Evolutionary conservation across 2,113 vertebrate genomes (phyloP).

Genomic region (Myxocyprinus asiaticus): DNA sequence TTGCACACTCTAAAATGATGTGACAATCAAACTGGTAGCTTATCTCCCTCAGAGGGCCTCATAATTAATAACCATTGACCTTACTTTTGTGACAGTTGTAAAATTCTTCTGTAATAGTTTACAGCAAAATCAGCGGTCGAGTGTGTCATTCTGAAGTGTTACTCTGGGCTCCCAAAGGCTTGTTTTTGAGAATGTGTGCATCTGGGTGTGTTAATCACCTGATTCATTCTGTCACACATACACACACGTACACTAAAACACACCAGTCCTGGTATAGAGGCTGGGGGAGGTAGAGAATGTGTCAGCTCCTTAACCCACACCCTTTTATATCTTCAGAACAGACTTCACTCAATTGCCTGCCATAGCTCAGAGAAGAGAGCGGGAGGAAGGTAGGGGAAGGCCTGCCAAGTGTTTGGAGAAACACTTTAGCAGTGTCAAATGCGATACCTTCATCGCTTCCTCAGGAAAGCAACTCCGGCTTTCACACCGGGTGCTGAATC

Average conservation of each 20-base stretch:
- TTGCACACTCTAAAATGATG: background rate
- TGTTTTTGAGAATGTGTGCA: slow-evolving; percentile 27
- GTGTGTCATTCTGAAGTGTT: slow-evolving; percentile 49
- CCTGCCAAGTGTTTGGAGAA: slow-evolving; percentile 60
- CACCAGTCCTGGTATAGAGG: slow-evolving; percentile 17
- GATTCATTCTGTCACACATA: slow-evolving; percentile 24
- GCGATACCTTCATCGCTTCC: slow-evolving; percentile 53
- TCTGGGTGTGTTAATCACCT: slow-evolving; percentile 45
- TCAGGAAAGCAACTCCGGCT: slow-evolving; percentile 49
- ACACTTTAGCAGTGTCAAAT: slow-evolving; percentile 62
- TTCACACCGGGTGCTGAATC: slow-evolving; percentile 38
- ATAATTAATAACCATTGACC: slow-evolving; percentile 53
- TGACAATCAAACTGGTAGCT: slow-evolving; percentile 31
- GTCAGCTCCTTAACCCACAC: slow-evolving; percentile 41
- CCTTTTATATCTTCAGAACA: slow-evolving; percentile 39
- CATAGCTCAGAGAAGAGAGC: slow-evolving; percentile 36
- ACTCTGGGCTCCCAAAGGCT: slow-evolving; percentile 43
- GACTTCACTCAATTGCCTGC: slow-evolving; percentile 58
- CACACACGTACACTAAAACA: slow-evolving; percentile 36
- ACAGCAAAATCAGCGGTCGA: slow-evolving; percentile 39
- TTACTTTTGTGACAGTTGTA: slow-evolving; percentile 37
- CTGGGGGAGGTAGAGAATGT: slow-evolving; percentile 17
- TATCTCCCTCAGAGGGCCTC: slow-evolving; percentile 27
- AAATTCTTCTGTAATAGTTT: slow-evolving; percentile 42
- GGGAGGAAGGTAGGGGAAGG: slow-evolving; percentile 33